These are phyloP conservation scores for Drosophila novamexicana DNA, from an alignment of 1,140 invertebrate genomes.

Conservation along the genomic window DNA sequence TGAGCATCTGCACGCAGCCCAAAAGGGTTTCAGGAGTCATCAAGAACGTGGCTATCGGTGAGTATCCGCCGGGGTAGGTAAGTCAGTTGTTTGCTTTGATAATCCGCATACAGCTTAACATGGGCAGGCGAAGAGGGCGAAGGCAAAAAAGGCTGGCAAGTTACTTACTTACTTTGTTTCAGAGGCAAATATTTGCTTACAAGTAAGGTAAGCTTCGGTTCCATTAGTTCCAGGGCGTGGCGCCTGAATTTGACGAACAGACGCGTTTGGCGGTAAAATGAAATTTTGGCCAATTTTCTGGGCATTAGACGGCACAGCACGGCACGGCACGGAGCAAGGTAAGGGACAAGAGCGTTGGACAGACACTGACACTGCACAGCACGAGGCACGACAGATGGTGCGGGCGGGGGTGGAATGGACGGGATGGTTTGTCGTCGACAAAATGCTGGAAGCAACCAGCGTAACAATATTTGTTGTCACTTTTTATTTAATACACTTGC, in stretches of 20 bases:
- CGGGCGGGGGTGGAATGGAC: too few species aligned
- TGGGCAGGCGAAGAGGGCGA: constrained; percentile 16
- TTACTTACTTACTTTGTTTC: constrained; percentile 72
- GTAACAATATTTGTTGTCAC: constrained; percentile 79
- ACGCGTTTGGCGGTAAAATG: constrained; percentile 54
- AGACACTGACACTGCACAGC: constrained; percentile 7
- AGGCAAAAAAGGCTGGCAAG: constrained; percentile 30
- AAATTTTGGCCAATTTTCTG: constrained; percentile 80
- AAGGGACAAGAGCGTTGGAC: neutral
- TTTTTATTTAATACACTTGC: constrained; percentile 75
- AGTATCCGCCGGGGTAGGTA: constrained; percentile 28
- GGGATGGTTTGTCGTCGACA: constrained; percentile 4
- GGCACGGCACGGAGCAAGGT: neutral
- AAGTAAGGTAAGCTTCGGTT: constrained; percentile 79
- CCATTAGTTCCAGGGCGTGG: constrained; percentile 65
- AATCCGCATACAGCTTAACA: constrained; percentile 79
- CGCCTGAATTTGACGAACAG: constrained; percentile 34
- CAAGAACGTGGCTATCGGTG: neutral
- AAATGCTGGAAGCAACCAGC: constrained; percentile 33
- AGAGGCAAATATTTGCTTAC: constrained; percentile 78
- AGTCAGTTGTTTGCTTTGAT: constrained; percentile 73
- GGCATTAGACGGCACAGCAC: constrained; percentile 58
- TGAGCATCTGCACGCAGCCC: neutral
- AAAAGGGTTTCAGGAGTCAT: constrained; percentile 13
- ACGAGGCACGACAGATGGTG: too few species aligned